Evolutionary conservation across 2,113 vertebrate genomes (phyloP), one percentile per base, ranked within the genome.

Genomic region (Tringa solitaria): DNA sequence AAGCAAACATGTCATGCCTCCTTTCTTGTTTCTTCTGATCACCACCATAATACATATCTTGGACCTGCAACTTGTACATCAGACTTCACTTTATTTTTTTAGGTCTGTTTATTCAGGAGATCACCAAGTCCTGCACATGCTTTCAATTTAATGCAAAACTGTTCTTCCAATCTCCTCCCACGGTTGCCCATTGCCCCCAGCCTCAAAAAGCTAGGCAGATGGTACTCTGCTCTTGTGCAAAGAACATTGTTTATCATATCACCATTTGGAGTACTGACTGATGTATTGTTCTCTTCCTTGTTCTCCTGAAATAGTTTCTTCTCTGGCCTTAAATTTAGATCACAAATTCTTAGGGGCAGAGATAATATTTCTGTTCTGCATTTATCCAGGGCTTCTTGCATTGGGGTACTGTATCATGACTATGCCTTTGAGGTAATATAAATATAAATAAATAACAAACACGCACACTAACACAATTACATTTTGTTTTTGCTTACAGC

Each of bases 401-500:
- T 9, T 12, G 20, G 48, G 69, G 39, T 64, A 51, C 13, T 51
- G 61, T 64, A 68, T 60, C 74, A 61, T 79, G 57, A 75, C 53
- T 64, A 18, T 84, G 74, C 87, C 94, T 96, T 82, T 43, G 69
- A 89, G 89, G 48, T 64, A 78, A 53, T 92, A 59, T 41, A 92
- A 92, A 76, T 76, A 67, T 10, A 93, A 92, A 87, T 67, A 94
- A 91, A 78, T 74, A 92, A 95, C 26, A 79, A 82, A 84, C 9
- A 84, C 28, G 73, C n/a, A 75, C 33, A 69, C 10, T 53, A 97
- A 94, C 64, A 84, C 48, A 93, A 96, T 94, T 93, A 90, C 27
- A 92, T 35, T 50, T 89, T 75, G 48, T 23, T 65, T 92, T 93
- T 82, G 61, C 96, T 95, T 92, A 91, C 50, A 91, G 96, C 84